Evolutionary conservation across 2,888 invertebrate species (phyloP).

Genomic region (Athalia rosae): DNA sequence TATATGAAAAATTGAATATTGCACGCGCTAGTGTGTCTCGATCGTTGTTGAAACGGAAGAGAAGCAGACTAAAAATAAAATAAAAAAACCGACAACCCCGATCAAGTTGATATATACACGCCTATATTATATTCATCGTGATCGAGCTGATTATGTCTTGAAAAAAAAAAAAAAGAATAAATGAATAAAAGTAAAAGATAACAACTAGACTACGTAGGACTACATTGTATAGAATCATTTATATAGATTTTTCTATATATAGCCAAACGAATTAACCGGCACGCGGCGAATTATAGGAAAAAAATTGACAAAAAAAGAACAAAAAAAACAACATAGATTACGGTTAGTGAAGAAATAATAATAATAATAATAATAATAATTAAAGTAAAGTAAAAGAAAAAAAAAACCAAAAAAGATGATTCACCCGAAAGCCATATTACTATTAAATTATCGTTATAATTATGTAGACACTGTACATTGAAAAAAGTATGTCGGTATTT

Average conservation of each 20-base stretch:
- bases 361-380: background rate
- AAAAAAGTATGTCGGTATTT: background rate
- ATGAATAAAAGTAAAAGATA: background rate
- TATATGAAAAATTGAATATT: too few species aligned
- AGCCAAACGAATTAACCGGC: background rate
- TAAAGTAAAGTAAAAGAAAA: slow-evolving; percentile 36
- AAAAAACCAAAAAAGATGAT: slow-evolving; percentile 40
- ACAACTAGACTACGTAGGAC: too few species aligned
- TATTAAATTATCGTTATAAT: slow-evolving; percentile 57
- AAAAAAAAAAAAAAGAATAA: background rate
- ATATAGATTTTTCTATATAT: too few species aligned
- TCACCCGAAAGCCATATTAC: slow-evolving; percentile 51
- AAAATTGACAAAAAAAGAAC: slow-evolving; percentile 36
- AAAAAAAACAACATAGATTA: slow-evolving; percentile 13
- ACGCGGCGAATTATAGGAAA: slow-evolving; percentile 33
- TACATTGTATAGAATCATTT: too few species aligned
- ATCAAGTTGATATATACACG: background rate
- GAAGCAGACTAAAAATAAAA: slow-evolving; percentile 34
- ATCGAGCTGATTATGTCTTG: background rate
- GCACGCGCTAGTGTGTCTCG: too few species aligned
- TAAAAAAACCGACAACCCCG: background rate
- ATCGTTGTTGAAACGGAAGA: background rate
- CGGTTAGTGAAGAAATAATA: background rate
- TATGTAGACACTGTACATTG: slow-evolving; percentile 54
- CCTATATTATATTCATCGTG: too few species aligned